Evolutionary conservation across 2,797 vertebrate genomes (phyloP).

Genomic region (Rousettus madagascariensis): DNA sequence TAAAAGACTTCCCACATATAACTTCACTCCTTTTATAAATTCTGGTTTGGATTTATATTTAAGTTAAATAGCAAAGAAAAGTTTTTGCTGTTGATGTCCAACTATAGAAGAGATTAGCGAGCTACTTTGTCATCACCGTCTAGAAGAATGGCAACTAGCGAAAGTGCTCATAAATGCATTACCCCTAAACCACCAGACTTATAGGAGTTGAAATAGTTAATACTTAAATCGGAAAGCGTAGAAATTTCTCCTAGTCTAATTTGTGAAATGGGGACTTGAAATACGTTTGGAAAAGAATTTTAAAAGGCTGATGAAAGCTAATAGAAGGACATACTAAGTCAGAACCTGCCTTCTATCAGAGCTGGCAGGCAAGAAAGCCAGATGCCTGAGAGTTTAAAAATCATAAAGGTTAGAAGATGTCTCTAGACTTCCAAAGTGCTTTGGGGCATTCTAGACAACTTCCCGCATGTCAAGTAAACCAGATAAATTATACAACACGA

Average conservation of each 20-base stretch:
- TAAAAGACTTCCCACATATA: background rate
- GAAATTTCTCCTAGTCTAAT: conserved; percentile 29
- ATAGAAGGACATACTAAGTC: conserved; percentile 52
- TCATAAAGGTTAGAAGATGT: background rate
- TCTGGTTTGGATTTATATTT: background rate
- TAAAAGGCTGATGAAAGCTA: conserved; percentile 55
- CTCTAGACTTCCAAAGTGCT: conserved; percentile 46
- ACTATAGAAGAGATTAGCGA: background rate
- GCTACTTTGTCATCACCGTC: background rate
- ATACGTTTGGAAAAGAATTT: conserved; percentile 64
- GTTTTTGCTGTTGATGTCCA: background rate
- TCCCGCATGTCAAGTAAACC: background rate
- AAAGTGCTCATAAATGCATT: conserved; percentile 21
- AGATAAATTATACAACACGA: conserved; percentile 10
- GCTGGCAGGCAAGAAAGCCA: conserved; percentile 47
- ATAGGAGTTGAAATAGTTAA: conserved; percentile 50
- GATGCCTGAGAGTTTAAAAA: conserved; percentile 38
- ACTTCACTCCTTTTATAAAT: background rate
- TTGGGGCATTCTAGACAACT: background rate
- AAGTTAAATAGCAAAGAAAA: background rate
- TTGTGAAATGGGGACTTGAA: conserved; percentile 3
- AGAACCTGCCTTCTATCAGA: conserved; percentile 54
- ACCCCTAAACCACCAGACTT: background rate
- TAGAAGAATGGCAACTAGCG: background rate
- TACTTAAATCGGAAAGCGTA: conserved; percentile 18